Base-by-base conservation (phyloP, 2,888 invertebrate species). In the Augochlorella aurata region DNA sequence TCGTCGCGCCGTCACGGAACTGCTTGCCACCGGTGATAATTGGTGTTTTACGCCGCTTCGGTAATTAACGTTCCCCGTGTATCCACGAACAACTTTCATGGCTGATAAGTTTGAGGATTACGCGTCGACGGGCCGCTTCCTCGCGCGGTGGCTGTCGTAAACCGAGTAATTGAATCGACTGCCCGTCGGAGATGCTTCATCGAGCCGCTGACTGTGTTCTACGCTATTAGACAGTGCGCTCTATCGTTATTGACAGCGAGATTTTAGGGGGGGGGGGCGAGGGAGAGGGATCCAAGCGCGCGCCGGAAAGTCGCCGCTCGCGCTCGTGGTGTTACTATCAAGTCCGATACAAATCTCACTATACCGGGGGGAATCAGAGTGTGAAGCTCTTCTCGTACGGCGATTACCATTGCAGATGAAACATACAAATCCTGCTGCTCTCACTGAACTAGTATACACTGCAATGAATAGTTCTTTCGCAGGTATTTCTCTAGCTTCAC, bases 11-110 rank as follows among this genome's bases (percentile, higher is more conserved):
- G 45, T n/a, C 54, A 61, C 47, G 58, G 58, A 66, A 54, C 21
- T 18, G 50, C 50, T 54, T 69, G 63, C 45, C 47, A 52, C 38
- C 44, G 44, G 10, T 47, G 61, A 82, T 82, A 76, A 82, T 76
- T 74, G 73, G 44, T 52, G 52, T 66, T 82, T 82, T 74, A 80
- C 58, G 58, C 58, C 73, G 68, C 61, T 66, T 82, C 24, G 80
- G 63, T 80, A 82, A 82, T 82, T 82, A 82, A 47, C 76, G 71
- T 80, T 69, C 45, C 61, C 10, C 49, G 3, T 14, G 12, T 49
- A 52, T 69, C 76, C 70, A 21, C 49, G 47, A 49, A 50, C 68
- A 12, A 5, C 71, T 61, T 58, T 82, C 70, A 67, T n/a, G 72
- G 12, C 50, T 68, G 81, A 79, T 72, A 79, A 72, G 70, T 50